Evolutionary conservation across 1,140 invertebrate species (phyloP), one percentile per base, ranked within the genome.

Genomic region (Penaeus vannamei): DNA sequence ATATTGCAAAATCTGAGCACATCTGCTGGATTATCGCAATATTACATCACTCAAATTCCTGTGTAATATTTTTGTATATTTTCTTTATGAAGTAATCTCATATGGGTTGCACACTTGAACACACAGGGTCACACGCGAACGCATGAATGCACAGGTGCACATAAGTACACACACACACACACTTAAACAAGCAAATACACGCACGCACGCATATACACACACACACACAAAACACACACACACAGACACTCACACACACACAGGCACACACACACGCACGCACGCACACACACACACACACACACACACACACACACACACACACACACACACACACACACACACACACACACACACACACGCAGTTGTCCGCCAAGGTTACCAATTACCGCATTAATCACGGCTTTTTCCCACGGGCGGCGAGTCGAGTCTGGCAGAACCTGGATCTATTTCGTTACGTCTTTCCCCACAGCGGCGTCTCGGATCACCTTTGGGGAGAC

Each of bases 281-380:
- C 66, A 69, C 66, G 19, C 29, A 69, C 66, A 69, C 66, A 69
- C 66, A 69, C 66, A 69, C 66, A 69, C 66, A 69, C 66, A 69
- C 66, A 69, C 66, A 69, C 66, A 69, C 66, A 69, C 66, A 69
- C 66, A 69, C 66, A 69, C 66, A 69, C 66, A 69, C 66, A 69
- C 66, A 69, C 66, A 69, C 66, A 69, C 29, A 69, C 66, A 69
- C 66, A 69, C 66, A 69, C 66, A 69, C 66, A 69, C 66, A 69
- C 66, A 69, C 66, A 69, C n/a, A 69, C 66, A 69, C 66, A 69
- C 66, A 69, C 66, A 69, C 66, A 69, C 66, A 69, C 66, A 69
- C 66, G 19, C 5, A 69, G 0, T 10, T 32, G 29, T 32, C n/a
- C 66, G 29, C 66, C 66, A 69, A n/a, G 29, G n/a, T 26, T 32